These are phyloP conservation scores for Dysdera silvatica DNA, from an alignment of 1,140 invertebrate genomes.

Conservation along the genomic window DNA sequence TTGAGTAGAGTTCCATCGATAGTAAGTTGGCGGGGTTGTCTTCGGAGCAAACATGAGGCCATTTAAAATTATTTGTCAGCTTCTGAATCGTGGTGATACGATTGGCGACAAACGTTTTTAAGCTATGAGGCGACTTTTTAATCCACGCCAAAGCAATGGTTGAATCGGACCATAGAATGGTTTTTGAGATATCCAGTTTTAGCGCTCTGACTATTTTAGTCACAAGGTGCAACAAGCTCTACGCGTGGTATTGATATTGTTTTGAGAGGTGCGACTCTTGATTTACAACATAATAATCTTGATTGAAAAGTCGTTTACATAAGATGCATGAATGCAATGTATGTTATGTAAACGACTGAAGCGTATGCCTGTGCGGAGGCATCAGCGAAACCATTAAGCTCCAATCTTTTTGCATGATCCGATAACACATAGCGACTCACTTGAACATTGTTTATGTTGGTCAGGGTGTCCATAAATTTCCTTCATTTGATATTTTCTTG, in stretches of 20 bases:
- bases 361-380: constrained; percentile 25
- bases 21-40: too few relatives aligned
- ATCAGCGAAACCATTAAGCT: constrained; percentile 25
- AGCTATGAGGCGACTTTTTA: constrained; percentile 39
- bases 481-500: too few relatives aligned
- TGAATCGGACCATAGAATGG: constrained; percentile 40
- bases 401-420: too few relatives aligned
- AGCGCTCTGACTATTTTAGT: background rate
- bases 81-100: too few relatives aligned
- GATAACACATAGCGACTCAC: too few relatives aligned
- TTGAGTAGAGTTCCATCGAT: too few relatives aligned
- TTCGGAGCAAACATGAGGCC: too few relatives aligned
- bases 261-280: constrained; percentile 24
- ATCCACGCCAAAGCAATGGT: constrained; percentile 38
- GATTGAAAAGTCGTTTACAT: background rate
- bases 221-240: constrained; percentile 10
- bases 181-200: background rate
- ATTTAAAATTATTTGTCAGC: too few relatives aligned
- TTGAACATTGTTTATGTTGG: too few relatives aligned
- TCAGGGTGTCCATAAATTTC: too few relatives aligned
- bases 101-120: constrained; percentile 45
- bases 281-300: too few relatives aligned
- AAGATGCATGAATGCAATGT: background rate
- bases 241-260: constrained; percentile 12
- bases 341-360: constrained; percentile 21